Base-by-base conservation (phyloP, 2,888 invertebrate genomes). In the Tenthredo scrophulariae region DNA sequence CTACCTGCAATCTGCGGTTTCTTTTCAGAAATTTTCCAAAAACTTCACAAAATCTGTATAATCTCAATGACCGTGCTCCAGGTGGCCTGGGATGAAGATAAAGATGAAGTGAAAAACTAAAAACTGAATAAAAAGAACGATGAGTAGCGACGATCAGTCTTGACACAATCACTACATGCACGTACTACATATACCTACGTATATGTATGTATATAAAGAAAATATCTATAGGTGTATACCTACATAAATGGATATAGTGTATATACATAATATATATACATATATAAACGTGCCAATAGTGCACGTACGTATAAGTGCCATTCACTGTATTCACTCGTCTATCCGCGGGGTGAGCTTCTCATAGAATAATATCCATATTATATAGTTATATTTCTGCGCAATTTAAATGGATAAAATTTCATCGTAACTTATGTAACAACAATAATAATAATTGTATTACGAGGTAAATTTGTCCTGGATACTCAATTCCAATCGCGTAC, bases 301-400 rank as follows among this genome's bases (percentile, higher is more conserved):
- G 70, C 70, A 40, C 70, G 70, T 37, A 70, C 33, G 18, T 79
- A 54, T 33, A 54, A 54, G 46, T 75, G 75, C 46, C 46, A 75
- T 75, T 75, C 75, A 75, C 75, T 46, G 40, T 75, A 37, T 46
- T 75, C 75, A 43, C 75, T 75, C 75, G 75, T 22, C 75, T 75
- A 29, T 46, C 46, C 75, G 75, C 75, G 75, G 46, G 75, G 75
- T 75, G 75, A 46, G 75, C 75, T 75, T 26, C 43, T 75, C 3
- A 67, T 67, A 40, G 5, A 40, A 29, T 54, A n/a, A 54, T 54
- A 54, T 54, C n/a, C n/a, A 33, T 10, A 13, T 29, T 29, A 3
- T 13, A 67, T 29, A 67, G 18, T 29, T 67, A 67, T 33, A 67
- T 33, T 54, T 54, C 6, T n/a, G 18, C 54, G n/a, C 33, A 40